Evolutionary conservation across 2,797 vertebrate genomes (phyloP).

Genomic region (Nyctibius grandis): DNA sequence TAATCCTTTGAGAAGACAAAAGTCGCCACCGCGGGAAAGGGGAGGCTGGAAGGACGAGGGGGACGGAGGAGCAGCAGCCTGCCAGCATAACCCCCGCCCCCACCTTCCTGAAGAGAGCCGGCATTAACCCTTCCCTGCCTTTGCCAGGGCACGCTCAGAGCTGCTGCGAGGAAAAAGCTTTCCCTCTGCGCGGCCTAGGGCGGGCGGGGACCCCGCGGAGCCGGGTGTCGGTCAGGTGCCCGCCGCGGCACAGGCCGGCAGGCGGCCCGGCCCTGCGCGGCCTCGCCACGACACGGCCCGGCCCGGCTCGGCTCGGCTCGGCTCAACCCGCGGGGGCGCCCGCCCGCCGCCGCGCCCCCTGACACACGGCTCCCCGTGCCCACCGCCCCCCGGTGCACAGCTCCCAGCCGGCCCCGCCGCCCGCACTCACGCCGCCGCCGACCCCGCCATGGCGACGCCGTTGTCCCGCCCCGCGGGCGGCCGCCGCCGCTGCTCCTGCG

Average conservation of each 20-base stretch:
- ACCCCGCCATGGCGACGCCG: not conserved
- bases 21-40: not conserved
- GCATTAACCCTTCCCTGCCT: not conserved
- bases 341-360: not conserved
- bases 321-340: too few species aligned
- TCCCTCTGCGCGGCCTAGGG: not conserved
- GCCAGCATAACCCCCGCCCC: not conserved
- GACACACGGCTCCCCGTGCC: not conserved
- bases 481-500: not conserved
- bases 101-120: fast-evolving
- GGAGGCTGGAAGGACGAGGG: not conserved
- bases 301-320: too few species aligned
- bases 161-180: not conserved
- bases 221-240: not conserved
- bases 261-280: not conserved
- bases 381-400: not conserved
- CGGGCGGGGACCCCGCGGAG: not conserved
- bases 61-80: fast-evolving
- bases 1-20: fast-evolving
- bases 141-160: not conserved
- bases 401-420: not conserved
- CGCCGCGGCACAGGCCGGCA: not conserved
- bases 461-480: not conserved
- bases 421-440: not conserved
- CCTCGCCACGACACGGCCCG: not conserved